A percentile compares a stretch with the other conserved stretches of the same genome.
Conservation (phyloP, 1,140 invertebrate genomes). For the Leptinotarsa texana region DNA sequence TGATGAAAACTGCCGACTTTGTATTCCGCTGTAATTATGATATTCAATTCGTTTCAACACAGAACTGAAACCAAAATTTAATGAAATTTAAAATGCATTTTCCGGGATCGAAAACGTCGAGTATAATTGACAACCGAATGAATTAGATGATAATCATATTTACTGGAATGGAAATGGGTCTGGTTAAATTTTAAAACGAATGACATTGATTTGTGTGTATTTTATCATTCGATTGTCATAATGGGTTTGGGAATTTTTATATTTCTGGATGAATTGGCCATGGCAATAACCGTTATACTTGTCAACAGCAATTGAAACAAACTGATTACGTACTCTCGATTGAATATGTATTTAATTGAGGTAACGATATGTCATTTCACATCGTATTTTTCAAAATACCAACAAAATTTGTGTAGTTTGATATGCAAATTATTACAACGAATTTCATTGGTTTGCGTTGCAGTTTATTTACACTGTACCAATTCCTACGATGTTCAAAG, state of each 20-base stretch:
- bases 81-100: slow-evolving; percentile 20
- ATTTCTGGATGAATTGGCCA: neutral
- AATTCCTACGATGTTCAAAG: too few species aligned
- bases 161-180: slow-evolving; percentile 7
- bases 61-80: neutral
- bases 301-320: neutral
- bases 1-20: neutral
- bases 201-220: slow-evolving; percentile 10
- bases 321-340: neutral
- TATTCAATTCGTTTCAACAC: slow-evolving; percentile 2
- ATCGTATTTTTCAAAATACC: too few species aligned
- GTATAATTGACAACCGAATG: slow-evolving; percentile 1
- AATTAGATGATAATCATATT: slow-evolving; percentile 21
- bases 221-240: slow-evolving; percentile 9
- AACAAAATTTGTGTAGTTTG: too few species aligned
- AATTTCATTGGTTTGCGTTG: too few species aligned
- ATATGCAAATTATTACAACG: too few species aligned
- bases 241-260: neutral
- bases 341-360: too few species aligned
- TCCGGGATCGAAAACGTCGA: neutral
- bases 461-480: too few species aligned
- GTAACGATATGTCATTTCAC: too few species aligned
- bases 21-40: neutral
- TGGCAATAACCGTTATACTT: neutral
- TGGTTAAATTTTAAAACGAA: slow-evolving; percentile 6